Percentiles rank a stretch among this genome's conserved stretches.
These are phyloP conservation scores for Leistus spinibarbis DNA, from an alignment of 2,888 invertebrate genomes.

Conservation along the genomic window DNA sequence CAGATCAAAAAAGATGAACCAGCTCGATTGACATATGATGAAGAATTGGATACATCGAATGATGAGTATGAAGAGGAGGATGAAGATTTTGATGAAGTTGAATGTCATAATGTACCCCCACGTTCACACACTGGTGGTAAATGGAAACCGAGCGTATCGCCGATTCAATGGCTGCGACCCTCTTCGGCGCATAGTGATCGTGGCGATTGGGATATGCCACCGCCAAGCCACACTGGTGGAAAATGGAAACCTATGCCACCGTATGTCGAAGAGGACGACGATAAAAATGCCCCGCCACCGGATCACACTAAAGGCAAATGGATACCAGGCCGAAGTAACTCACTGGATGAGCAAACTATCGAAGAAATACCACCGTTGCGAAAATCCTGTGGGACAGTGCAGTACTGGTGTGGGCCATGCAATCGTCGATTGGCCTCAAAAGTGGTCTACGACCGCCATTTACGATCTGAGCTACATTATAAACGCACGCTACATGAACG, in stretches of 20 bases:
- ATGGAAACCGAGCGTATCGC: slow-evolving; percentile 70
- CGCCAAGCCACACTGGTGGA: slow-evolving; percentile 65
- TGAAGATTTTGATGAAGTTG: slow-evolving; percentile 55
- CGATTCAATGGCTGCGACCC: slow-evolving; percentile 52
- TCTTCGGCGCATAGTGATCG: slow-evolving; percentile 39
- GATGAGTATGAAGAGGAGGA: slow-evolving; percentile 61
- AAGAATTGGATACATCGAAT: slow-evolving; percentile 62
- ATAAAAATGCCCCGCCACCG: slow-evolving; percentile 68
- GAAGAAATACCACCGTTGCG: slow-evolving; percentile 50
- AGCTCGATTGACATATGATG: slow-evolving; percentile 54
- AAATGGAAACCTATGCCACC: slow-evolving; percentile 65
- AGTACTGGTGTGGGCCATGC: slow-evolving; percentile 83
- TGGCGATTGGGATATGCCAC: slow-evolving; percentile 64
- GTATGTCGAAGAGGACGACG: slow-evolving; percentile 58
- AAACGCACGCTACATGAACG: slow-evolving; percentile 69
- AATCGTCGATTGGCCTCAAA: slow-evolving; percentile 76
- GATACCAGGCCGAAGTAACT: slow-evolving; percentile 16
- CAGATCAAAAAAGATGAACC: slow-evolving; percentile 60
- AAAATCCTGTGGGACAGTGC: slow-evolving; percentile 59
- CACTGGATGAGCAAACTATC: slow-evolving; percentile 32
- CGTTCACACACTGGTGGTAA: slow-evolving; percentile 70
- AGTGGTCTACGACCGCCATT: slow-evolving; percentile 76
- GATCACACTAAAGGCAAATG: slow-evolving; percentile 69
- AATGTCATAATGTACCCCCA: slow-evolving; percentile 60
- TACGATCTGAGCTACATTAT: slow-evolving; percentile 74